A percentile compares a stretch with the other conserved stretches of the same genome.
phyloP scores from a whole-genome alignment of 2,797 vertebrate species.

The Delichon dasypus region DNA sequence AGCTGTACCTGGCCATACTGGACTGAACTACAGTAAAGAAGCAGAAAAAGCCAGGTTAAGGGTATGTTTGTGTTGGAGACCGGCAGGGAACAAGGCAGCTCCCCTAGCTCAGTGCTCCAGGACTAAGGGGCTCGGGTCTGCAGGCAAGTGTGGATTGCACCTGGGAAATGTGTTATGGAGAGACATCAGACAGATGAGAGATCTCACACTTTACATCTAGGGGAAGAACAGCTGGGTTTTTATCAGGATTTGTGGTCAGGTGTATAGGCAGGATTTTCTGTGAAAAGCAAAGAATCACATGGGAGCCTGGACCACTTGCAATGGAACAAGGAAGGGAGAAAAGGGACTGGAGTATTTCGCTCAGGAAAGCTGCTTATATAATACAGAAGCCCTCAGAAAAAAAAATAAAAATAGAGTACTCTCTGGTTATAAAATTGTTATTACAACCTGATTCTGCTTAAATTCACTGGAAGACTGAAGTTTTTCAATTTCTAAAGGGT shows the following conservation, averaged over 20 bases:
- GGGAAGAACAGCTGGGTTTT: not conserved
- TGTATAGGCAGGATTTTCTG: not conserved
- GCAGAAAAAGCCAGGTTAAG: not conserved
- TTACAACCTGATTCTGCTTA: not conserved
- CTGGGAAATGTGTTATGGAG: not conserved
- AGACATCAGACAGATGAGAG: not conserved
- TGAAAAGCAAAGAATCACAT: not conserved
- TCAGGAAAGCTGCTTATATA: not conserved
- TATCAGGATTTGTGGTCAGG: not conserved
- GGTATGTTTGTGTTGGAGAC: not conserved
- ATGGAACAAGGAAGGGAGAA: not conserved
- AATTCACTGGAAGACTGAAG: not conserved
- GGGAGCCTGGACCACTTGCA: not conserved
- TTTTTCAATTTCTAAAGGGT: not conserved
- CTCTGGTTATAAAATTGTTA: not conserved
- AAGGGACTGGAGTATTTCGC: not conserved
- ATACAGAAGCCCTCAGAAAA: not conserved
- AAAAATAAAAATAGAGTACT: not conserved
- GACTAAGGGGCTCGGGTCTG: not conserved
- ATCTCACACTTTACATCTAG: not conserved
- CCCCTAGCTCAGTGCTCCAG: not conserved
- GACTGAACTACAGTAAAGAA: not conserved
- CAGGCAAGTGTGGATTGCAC: not conserved
- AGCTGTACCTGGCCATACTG: not conserved
- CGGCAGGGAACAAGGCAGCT: not conserved